Conservation (phyloP, 1,140 invertebrate species). For the Plodia interpunctella region DNA sequence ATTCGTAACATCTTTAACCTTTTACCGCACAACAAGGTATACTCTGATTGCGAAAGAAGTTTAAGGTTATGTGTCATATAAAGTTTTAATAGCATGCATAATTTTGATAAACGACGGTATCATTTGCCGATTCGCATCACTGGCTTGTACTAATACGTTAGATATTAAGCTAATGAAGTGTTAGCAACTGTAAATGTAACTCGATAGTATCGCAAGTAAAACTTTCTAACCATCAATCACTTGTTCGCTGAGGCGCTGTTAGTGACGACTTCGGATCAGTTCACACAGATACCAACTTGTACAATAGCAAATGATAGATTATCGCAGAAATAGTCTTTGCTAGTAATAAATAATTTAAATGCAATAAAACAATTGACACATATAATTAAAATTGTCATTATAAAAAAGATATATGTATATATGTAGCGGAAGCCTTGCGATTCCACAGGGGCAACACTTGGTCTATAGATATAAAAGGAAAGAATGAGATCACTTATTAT, state of each 20-base stretch:
- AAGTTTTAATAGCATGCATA: not conserved
- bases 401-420: not conserved
- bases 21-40: not conserved
- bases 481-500: too few species aligned
- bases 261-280: constrained; percentile 46
- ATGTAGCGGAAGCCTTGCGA: not conserved
- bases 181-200: not conserved
- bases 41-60: not conserved
- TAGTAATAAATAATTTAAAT: not conserved
- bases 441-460: too few species aligned
- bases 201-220: constrained; percentile 11
- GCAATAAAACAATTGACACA: constrained; percentile 14
- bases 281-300: constrained; percentile 53
- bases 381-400: not conserved
- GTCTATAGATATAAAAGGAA: too few species aligned
- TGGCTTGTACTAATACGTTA: not conserved
- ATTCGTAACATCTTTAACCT: not conserved
- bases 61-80: not conserved
- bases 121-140: not conserved
- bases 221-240: constrained; percentile 70
- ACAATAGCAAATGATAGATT: constrained; percentile 40
- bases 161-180: constrained; percentile 3
- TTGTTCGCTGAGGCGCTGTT: constrained; percentile 38
- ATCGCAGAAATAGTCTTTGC: constrained; percentile 34
- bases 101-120: not conserved